phyloP scores from a whole-genome alignment of 2,797 vertebrate genomes.

The Chelonia mydas region DNA sequence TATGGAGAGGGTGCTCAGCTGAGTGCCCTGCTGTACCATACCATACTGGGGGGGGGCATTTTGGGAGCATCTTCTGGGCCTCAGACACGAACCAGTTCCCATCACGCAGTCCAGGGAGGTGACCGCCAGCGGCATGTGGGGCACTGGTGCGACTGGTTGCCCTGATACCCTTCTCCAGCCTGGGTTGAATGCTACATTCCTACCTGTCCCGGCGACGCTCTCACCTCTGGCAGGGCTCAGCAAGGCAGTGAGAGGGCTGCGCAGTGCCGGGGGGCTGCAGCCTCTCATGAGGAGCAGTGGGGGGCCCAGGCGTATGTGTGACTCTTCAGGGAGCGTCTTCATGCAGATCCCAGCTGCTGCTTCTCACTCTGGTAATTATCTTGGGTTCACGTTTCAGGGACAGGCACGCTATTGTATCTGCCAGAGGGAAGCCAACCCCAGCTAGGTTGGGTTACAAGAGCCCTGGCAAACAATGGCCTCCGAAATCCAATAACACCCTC shows the following conservation, averaged over 20 bases:
- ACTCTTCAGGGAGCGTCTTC: not conserved
- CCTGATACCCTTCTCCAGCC: not conserved
- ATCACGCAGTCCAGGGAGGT: not conserved
- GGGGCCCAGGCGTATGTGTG: too few relatives aligned
- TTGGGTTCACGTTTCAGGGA: conserved; percentile 69
- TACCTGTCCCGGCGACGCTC: not conserved
- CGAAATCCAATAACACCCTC: conserved; percentile 50
- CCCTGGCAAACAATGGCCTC: conserved; percentile 38
- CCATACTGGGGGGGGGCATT: not conserved
- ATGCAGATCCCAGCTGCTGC: not conserved
- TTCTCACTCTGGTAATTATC: conserved; percentile 4
- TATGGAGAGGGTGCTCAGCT: not conserved
- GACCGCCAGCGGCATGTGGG: not conserved
- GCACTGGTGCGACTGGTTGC: not conserved
- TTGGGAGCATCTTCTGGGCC: not conserved
- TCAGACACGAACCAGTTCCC: not conserved
- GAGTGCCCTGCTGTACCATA: not conserved
- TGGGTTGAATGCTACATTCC: not conserved
- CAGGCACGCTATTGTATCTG: conserved; percentile 56
- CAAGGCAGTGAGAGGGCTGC: too few relatives aligned
- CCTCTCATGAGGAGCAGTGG: not conserved
- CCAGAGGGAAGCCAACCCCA: conserved; percentile 40
- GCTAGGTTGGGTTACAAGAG: conserved; percentile 56
- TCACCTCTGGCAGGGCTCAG: not conserved
- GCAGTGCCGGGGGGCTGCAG: not conserved